phyloP scores from a whole-genome alignment of 2,113 vertebrate species.

The Polypterus bichir region DNA sequence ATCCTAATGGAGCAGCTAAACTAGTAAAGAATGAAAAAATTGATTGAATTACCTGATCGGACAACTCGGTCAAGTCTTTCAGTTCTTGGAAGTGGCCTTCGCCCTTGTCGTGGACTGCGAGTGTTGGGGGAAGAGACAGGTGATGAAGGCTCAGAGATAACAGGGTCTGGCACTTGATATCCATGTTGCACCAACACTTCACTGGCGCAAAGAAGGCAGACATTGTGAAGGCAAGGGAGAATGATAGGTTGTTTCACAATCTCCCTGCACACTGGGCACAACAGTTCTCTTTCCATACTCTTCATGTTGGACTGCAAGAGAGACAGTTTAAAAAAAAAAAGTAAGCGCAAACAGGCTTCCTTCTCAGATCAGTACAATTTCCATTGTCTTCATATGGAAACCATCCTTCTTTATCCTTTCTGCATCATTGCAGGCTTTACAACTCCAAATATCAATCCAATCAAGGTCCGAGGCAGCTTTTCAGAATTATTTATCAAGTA shows the following conservation, averaged over 20 bases:
- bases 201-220: slow-evolving; percentile 82
- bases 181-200: slow-evolving; percentile 84
- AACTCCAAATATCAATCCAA: too few species aligned
- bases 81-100: slow-evolving; percentile 62
- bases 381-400: neutral
- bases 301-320: slow-evolving; percentile 80
- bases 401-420: too few species aligned
- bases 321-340: neutral
- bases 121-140: slow-evolving; percentile 75
- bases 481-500: too few species aligned
- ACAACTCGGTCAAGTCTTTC: slow-evolving; percentile 79
- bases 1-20: neutral
- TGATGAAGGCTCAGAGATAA: slow-evolving; percentile 77
- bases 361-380: neutral
- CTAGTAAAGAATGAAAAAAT: neutral
- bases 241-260: slow-evolving; percentile 90
- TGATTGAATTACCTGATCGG: slow-evolving; percentile 60
- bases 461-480: too few species aligned
- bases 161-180: slow-evolving; percentile 63
- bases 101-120: slow-evolving; percentile 73
- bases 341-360: neutral
- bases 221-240: slow-evolving; percentile 81
- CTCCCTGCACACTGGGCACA: slow-evolving; percentile 83
- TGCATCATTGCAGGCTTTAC: too few species aligned
- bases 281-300: slow-evolving; percentile 86